Evolutionary conservation across 1,140 invertebrate species (phyloP).

Genomic region (Doryteuthis pealeii): DNA sequence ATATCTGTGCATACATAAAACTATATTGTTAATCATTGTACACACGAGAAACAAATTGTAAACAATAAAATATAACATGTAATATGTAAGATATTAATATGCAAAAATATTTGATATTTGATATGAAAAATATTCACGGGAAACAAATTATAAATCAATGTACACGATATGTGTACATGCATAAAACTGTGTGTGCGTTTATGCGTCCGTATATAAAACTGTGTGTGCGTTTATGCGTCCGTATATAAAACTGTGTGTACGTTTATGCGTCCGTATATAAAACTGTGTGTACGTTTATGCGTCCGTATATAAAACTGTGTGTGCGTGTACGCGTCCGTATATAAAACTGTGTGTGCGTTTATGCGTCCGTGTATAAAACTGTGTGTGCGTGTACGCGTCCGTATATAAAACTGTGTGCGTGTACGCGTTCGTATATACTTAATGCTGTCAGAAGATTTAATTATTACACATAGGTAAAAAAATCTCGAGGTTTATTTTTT

Average conservation of each 20-base stretch:
- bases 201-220: not conserved
- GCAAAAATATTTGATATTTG: no score
- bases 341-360: not conserved
- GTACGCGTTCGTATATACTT: not conserved
- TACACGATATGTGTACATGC: not conserved
- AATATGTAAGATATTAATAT: no score
- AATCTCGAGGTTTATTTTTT: no score
- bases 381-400: not conserved
- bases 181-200: constrained; percentile 2
- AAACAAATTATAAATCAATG: no score
- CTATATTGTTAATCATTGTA: no score
- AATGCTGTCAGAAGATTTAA: no score
- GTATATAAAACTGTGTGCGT: not conserved
- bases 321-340: no score
- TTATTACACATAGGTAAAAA: no score
- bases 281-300: not conserved
- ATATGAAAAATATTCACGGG: no score
- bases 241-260: constrained; percentile 6
- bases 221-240: constrained; percentile 6
- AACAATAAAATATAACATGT: no score
- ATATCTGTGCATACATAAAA: no score
- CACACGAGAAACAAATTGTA: no score
- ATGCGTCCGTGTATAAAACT: not conserved
- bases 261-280: constrained; percentile 10
- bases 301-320: not conserved